Conservation (phyloP, 2,797 vertebrate genomes). For the Adrianichthys oophorus region DNA sequence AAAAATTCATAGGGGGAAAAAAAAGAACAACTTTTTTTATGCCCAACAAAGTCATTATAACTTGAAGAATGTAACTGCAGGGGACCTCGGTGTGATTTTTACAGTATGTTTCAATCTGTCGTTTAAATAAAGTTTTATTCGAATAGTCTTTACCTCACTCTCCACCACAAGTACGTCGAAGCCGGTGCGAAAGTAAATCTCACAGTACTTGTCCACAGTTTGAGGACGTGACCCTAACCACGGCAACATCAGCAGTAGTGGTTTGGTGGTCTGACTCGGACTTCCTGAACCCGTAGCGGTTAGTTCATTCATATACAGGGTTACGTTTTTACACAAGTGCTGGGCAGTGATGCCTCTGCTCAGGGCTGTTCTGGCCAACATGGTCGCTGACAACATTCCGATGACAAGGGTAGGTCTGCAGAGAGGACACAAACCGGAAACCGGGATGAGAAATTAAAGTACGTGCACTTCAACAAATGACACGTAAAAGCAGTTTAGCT, state of each 20-base stretch:
- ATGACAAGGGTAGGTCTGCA: neutral
- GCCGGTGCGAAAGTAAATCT: slow-evolving; percentile 72
- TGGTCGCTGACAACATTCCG: slow-evolving; percentile 10
- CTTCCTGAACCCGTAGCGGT: slow-evolving; percentile 1
- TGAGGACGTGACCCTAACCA: slow-evolving; percentile 74
- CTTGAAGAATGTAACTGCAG: no score
- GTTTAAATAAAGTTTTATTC: neutral
- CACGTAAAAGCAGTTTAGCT: no score
- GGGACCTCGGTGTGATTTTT: no score
- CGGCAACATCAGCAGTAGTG: slow-evolving; percentile 73
- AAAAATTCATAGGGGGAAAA: no score
- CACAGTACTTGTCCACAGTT: slow-evolving; percentile 69
- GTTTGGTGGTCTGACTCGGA: slow-evolving; percentile 24
- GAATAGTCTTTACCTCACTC: slow-evolving; percentile 51
- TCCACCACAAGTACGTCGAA: slow-evolving; percentile 75
- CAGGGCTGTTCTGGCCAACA: slow-evolving; percentile 45
- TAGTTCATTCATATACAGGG: slow-evolving; percentile 60
- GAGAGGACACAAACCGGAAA: neutral
- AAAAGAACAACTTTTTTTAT: no score
- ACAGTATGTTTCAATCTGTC: no score
- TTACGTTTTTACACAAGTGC: slow-evolving; percentile 68
- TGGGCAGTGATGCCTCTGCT: slow-evolving; percentile 58
- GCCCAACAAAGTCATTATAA: no score
- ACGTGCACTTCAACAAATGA: neutral
- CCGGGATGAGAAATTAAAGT: neutral